phyloP scores from a whole-genome alignment of 2,888 invertebrate species.

The Drosophila pegasa region DNA sequence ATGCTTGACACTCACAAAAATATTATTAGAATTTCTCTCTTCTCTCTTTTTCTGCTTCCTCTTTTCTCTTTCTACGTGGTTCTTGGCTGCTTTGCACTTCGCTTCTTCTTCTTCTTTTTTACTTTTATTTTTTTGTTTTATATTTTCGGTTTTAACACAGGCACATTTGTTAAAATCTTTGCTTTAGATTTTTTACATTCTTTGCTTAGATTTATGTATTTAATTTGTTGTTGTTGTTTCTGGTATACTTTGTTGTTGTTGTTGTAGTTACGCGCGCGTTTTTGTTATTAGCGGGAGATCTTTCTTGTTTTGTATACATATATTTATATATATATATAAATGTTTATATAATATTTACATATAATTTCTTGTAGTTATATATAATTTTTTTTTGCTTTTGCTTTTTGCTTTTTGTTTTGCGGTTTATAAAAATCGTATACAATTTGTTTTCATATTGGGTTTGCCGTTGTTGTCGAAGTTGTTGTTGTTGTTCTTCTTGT shows the following conservation, averaged over 20 bases:
- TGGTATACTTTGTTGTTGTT: constrained; percentile 69
- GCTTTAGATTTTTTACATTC: constrained; percentile 45
- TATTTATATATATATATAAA: constrained; percentile 52
- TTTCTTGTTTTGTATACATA: constrained; percentile 44
- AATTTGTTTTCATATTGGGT: constrained; percentile 64
- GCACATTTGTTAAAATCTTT: constrained; percentile 79
- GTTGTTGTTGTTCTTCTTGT: constrained; percentile 23
- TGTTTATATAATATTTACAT: constrained; percentile 78
- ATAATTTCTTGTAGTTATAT: constrained; percentile 49
- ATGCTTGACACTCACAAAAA: constrained; percentile 59
- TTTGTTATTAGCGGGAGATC: constrained; percentile 73
- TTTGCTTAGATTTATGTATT: constrained; percentile 63
- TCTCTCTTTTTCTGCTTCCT: constrained; percentile 3
- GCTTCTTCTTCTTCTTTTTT: constrained; percentile 24
- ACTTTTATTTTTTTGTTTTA: background rate
- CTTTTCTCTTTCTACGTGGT: constrained; percentile 10
- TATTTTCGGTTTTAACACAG: constrained; percentile 72
- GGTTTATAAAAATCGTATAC: constrained; percentile 80
- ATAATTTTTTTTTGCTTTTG: constrained; percentile 37
- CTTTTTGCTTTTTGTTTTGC: constrained; percentile 55
- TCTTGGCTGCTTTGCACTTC: constrained; percentile 50
- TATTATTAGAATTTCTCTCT: constrained; percentile 53
- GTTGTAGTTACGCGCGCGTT: constrained; percentile 69
- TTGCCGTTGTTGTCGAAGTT: constrained; percentile 43
- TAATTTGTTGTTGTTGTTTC: constrained; percentile 52